Conservation (phyloP, 2,888 invertebrate species). For the Byasa hedistus region DNA sequence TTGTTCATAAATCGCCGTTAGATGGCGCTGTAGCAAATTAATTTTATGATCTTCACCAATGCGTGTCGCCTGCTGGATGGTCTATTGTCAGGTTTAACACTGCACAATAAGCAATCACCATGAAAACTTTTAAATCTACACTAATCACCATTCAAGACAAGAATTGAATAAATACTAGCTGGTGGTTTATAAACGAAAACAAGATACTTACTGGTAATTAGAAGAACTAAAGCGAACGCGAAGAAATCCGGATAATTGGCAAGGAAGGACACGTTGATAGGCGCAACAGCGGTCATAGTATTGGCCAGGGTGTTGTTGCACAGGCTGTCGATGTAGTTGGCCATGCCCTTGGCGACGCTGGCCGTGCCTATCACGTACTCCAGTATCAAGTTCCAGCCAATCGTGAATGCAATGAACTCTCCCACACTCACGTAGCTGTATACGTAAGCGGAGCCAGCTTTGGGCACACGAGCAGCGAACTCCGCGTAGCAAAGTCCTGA, state of each 20-base stretch:
- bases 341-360: conserved; percentile 88
- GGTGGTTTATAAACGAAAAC: too few species aligned
- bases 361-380: conserved; percentile 93
- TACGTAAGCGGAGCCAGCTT: conserved; percentile 94
- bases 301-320: conserved; percentile 84
- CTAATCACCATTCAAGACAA: too few species aligned
- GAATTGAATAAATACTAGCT: too few species aligned
- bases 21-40: too few species aligned
- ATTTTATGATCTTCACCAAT: too few species aligned
- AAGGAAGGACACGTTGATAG: conserved; percentile 82
- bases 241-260: conserved; percentile 89
- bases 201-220: conserved; percentile 82
- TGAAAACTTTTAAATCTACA: too few species aligned
- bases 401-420: conserved; percentile 93
- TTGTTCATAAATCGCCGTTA: too few species aligned
- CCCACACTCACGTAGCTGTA: conserved; percentile 96
- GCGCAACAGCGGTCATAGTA: conserved; percentile 82
- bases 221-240: conserved; percentile 84
- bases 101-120: too few species aligned
- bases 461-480: conserved; percentile 92
- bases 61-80: too few species aligned
- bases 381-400: conserved; percentile 96
- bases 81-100: too few species aligned
- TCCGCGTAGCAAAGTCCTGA: conserved; percentile 93
- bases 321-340: conserved; percentile 87